These are phyloP conservation scores for Panorpa germanica DNA, from an alignment of 2,888 invertebrate genomes.

Conservation along the genomic window DNA sequence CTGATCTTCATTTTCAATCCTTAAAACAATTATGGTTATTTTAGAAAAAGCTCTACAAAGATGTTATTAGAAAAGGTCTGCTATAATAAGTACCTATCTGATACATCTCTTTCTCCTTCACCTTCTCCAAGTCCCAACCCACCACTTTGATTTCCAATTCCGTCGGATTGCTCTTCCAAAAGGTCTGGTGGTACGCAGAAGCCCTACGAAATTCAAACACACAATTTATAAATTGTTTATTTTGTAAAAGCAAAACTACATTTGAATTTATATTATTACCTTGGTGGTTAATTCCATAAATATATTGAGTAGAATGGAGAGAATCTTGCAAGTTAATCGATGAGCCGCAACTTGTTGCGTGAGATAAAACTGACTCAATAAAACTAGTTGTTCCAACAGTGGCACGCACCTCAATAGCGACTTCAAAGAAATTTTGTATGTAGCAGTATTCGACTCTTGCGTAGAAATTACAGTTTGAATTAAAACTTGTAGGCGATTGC, in stretches of 20 bases:
- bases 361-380: conserved; percentile 60
- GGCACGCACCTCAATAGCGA: conserved; percentile 35
- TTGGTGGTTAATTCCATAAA: conserved; percentile 68
- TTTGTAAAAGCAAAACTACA: conserved; percentile 1
- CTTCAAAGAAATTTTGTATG: conserved; percentile 16
- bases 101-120: conserved; percentile 84
- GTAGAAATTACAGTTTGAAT: conserved; percentile 26
- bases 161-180: conserved; percentile 38
- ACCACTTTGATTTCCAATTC: conserved; percentile 37
- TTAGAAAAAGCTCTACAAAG: background rate
- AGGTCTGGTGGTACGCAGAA: conserved; percentile 85
- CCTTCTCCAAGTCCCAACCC: conserved; percentile 89
- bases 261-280: conserved; percentile 20
- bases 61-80: background rate
- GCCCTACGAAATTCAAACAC: conserved; percentile 31
- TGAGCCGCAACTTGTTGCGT: conserved; percentile 62
- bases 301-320: conserved; percentile 62
- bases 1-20: conserved; percentile 66
- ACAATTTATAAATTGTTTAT: background rate
- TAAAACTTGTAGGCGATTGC: conserved; percentile 24
- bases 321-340: conserved; percentile 62
- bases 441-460: conserved; percentile 17
- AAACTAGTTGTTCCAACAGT: conserved; percentile 55
- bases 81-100: conserved; percentile 37
- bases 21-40: conserved; percentile 4